Evolutionary conservation across 2,113 vertebrate genomes (phyloP).

Genomic region (Delphinapterus leucas): DNA sequence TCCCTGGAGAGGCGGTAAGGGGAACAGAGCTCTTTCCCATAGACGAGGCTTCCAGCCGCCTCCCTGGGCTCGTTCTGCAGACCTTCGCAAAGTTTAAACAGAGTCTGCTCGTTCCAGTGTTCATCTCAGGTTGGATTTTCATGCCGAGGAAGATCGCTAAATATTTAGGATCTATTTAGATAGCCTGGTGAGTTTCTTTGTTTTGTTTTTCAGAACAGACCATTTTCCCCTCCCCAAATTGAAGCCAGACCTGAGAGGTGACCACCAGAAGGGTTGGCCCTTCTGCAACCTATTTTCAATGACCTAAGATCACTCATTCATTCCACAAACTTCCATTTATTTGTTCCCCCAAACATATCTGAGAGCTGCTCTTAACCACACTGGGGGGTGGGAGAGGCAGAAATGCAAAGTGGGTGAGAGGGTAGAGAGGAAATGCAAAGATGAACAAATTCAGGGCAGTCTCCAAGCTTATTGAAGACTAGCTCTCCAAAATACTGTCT

Average conservation of each 20-base stretch:
- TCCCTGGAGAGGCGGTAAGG: not conserved
- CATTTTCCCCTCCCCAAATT: not conserved
- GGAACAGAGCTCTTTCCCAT: not conserved
- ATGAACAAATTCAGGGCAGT: not conserved
- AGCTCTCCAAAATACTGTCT: not conserved
- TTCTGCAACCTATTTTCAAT: not conserved
- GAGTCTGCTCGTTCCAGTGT: not conserved
- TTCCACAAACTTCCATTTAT: not conserved
- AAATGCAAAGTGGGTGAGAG: not conserved
- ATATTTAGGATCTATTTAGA: constrained; percentile 50
- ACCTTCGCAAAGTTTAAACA: not conserved
- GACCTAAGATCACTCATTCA: not conserved
- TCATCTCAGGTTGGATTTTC: constrained; percentile 64
- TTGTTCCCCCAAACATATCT: not conserved
- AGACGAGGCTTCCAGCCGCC: not conserved
- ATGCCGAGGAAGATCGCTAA: constrained; percentile 47
- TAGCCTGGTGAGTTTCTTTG: constrained; percentile 55
- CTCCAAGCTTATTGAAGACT: not conserved
- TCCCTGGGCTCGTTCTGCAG: not conserved
- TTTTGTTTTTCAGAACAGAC: not conserved
- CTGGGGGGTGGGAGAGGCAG: not conserved
- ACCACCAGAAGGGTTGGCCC: not conserved
- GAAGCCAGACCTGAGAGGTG: not conserved
- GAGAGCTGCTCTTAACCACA: not conserved
- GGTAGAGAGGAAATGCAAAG: not conserved